Conservation (phyloP, 2,888 invertebrate species). For the Andrena fulva region DNA sequence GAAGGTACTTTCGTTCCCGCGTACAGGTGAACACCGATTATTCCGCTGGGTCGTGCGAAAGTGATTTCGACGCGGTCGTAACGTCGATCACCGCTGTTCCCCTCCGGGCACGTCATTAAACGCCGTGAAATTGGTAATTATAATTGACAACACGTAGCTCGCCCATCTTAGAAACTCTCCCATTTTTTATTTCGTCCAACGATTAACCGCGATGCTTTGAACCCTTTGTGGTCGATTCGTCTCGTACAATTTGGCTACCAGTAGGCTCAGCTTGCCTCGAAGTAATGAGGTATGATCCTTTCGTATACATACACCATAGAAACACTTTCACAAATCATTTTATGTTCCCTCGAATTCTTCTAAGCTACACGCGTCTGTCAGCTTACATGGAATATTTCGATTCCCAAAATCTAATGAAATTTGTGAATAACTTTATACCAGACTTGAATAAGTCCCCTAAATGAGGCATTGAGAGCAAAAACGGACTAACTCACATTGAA, state of each 20-base stretch:
- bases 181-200: slow-evolving; percentile 10
- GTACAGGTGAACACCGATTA: slow-evolving; percentile 73
- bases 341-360: too few relatives aligned
- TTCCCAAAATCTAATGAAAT: too few relatives aligned
- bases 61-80: slow-evolving; percentile 77
- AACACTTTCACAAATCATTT: too few relatives aligned
- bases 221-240: slow-evolving; percentile 8
- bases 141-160: slow-evolving; percentile 20
- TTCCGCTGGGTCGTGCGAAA: slow-evolving; percentile 81
- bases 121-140: slow-evolving; percentile 67
- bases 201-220: not conserved
- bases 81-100: slow-evolving; percentile 54
- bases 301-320: too few relatives aligned
- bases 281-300: not conserved
- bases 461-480: too few relatives aligned
- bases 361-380: too few relatives aligned
- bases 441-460: too few relatives aligned
- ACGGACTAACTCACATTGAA: too few relatives aligned
- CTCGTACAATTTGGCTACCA: slow-evolving; percentile 3
- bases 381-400: too few relatives aligned
- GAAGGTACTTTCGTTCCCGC: slow-evolving; percentile 64
- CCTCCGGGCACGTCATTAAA: slow-evolving; percentile 57
- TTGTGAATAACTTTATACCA: too few relatives aligned
- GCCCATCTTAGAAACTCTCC: not conserved
- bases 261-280: not conserved